Evolutionary conservation across 1,140 invertebrate genomes (phyloP), one percentile per base, ranked within the genome.

Genomic region (Heliothis virescens): DNA sequence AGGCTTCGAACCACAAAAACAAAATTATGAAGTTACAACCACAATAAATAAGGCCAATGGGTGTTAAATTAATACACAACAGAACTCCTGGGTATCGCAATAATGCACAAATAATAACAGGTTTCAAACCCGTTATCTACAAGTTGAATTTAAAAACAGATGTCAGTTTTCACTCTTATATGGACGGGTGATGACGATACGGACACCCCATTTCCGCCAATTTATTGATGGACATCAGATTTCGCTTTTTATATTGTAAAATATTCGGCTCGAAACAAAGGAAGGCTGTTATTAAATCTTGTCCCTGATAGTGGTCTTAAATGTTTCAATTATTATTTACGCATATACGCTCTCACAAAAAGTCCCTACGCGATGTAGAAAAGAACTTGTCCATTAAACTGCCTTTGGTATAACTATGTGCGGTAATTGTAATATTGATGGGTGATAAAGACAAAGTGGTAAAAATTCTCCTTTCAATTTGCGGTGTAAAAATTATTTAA

Each of bases 81-180:
- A 13, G 12, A 74, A 41, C 34, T 74, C 55, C 60, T 50, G 29
- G 72, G 48, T 53, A 52, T 71, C 47, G 41, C 72, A 60, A 57
- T 74, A 74, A 74, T 74, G 72, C 57, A 57, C 72, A 74, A 60
- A 74, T 74, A 74, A 74, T 74, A 34, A 74, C 53, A 48, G 72
- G 52, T 48, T 26, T 16, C 41, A 59, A 60, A 60, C 55, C 55
- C 57, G 41, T 60, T 74, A 74, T 60, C 34, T 74, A 34, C 41
- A 60, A 74, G 29, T 48, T 60, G 29, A 48, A 74, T 74, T 74
- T 60, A 74, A 60, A 74, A 59, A 59, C 72, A 48, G 29, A 74
- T 60, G 57, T 74, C 34, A 41, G 57, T 60, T 74, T 53, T 26
- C 48, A 63, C 21, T 41, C 34, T 16, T 26, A 47, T 69, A 21